phyloP scores from a whole-genome alignment of 2,888 invertebrate species.

The Choristoneura rosaceana region DNA sequence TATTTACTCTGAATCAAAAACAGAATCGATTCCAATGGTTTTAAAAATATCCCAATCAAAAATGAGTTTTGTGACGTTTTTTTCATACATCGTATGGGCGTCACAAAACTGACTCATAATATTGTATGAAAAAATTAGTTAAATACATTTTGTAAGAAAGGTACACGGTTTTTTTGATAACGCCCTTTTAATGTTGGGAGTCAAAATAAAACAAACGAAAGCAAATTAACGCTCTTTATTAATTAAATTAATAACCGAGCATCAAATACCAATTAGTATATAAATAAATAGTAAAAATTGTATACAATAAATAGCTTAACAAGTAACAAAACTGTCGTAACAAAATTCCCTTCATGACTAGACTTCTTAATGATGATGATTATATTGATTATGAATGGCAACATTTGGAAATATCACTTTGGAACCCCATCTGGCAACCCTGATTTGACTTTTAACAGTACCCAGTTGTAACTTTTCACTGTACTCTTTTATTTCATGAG shows the following conservation, averaged over 20 bases:
- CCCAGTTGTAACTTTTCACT: no score
- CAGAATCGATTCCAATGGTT: no score
- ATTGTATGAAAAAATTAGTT: no score
- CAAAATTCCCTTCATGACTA: conserved; percentile 70
- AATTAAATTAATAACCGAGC: conserved; percentile 76
- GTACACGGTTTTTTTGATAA: no score
- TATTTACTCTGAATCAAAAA: no score
- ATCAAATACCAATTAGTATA: conserved; percentile 70
- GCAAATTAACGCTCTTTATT: conserved; percentile 77
- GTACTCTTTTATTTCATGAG: no score
- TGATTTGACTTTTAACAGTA: neutral
- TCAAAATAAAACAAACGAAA: conserved; percentile 49
- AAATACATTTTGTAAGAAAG: no score
- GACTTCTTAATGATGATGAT: conserved; percentile 60
- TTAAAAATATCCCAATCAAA: no score
- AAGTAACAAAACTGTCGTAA: conserved; percentile 67
- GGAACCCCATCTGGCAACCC: conserved; percentile 12
- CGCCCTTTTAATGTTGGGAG: no score
- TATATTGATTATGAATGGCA: conserved; percentile 49
- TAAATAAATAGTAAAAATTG: conserved; percentile 76
- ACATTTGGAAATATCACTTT: conserved; percentile 42
- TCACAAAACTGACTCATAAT: no score
- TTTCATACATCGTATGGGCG: no score
- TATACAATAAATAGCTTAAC: conserved; percentile 79
- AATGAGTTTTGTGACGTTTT: no score